Percentiles rank a stretch among this genome's conserved stretches.
These are phyloP conservation scores for Proteles cristata DNA, from an alignment of 2,113 vertebrate genomes.

Conservation along the genomic window DNA sequence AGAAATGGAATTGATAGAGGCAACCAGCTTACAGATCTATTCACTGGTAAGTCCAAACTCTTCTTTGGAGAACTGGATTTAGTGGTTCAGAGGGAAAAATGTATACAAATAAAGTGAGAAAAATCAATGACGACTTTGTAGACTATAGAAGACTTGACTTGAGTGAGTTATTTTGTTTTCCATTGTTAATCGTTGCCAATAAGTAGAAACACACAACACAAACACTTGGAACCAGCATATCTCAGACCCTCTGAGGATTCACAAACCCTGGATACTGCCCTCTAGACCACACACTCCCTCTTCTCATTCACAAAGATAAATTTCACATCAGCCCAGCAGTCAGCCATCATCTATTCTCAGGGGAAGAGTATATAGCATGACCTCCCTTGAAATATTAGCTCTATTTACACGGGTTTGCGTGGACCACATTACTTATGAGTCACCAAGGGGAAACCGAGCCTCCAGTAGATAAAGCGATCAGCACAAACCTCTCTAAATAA, in stretches of 20 bases:
- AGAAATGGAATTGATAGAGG: background rate
- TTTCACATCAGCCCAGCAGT: constrained; percentile 81
- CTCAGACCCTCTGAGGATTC: constrained; percentile 74
- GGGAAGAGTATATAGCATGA: constrained; percentile 86
- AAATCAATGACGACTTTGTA: constrained; percentile 51
- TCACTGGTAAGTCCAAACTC: background rate
- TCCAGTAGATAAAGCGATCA: constrained; percentile 88
- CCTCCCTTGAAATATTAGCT: constrained; percentile 89
- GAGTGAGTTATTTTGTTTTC: constrained; percentile 39
- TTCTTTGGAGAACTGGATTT: constrained; percentile 22
- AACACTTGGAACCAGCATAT: constrained; percentile 68
- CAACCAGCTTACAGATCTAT: background rate
- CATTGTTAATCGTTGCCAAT: constrained; percentile 26
- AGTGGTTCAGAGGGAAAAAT: background rate
- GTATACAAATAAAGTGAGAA: constrained; percentile 17
- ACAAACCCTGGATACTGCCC: constrained; percentile 78
- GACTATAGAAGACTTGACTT: constrained; percentile 43
- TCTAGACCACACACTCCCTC: constrained; percentile 83
- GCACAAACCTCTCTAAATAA: constrained; percentile 88
- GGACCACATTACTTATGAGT: constrained; percentile 88
- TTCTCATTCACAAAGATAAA: constrained; percentile 86
- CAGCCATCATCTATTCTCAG: constrained; percentile 86
- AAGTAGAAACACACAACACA: constrained; percentile 70
- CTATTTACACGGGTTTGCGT: constrained; percentile 87
- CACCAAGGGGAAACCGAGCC: constrained; percentile 85